A percentile compares a stretch with the other conserved stretches of the same genome.
phyloP scores from a whole-genome alignment of 2,113 vertebrate species.

The Jaculus jaculus region DNA sequence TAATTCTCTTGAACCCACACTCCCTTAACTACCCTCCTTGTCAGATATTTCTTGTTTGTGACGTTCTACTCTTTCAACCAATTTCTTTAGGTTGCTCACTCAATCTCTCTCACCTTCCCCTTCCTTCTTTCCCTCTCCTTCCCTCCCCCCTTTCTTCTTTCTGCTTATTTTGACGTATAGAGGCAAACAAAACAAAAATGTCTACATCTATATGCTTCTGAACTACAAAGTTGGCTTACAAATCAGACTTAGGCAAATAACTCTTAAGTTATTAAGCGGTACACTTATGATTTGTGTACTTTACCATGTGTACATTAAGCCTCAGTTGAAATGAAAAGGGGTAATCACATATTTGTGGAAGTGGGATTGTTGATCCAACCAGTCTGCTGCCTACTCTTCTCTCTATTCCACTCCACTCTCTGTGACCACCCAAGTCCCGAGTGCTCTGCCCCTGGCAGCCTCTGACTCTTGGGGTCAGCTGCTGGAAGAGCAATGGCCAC shows the following conservation, averaged over 20 bases:
- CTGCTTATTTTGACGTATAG: neutral
- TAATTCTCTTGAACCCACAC: neutral
- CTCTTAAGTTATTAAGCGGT: neutral
- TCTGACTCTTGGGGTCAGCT: neutral
- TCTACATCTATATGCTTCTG: neutral
- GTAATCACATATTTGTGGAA: neutral
- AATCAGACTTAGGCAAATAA: neutral
- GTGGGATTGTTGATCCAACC: neutral
- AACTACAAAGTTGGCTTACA: neutral
- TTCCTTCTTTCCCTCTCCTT: too few species aligned
- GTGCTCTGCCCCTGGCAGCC: neutral
- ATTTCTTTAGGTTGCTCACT: neutral
- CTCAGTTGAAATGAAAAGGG: too few species aligned
- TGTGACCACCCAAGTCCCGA: neutral
- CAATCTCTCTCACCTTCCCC: too few species aligned
- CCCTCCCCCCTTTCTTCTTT: neutral
- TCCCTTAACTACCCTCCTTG: neutral
- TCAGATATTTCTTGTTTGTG: neutral
- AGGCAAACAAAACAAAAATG: neutral
- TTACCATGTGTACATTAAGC: neutral
- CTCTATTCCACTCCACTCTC: neutral
- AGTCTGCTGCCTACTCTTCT: neutral
- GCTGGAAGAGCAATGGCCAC: neutral
- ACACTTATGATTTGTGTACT: slow-evolving; percentile 26
- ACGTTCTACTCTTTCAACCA: neutral